Percentiles rank a stretch among this genome's conserved stretches.
These are phyloP conservation scores for Mystacides longicornis DNA, from an alignment of 2,888 invertebrate genomes.

Conservation along the genomic window DNA sequence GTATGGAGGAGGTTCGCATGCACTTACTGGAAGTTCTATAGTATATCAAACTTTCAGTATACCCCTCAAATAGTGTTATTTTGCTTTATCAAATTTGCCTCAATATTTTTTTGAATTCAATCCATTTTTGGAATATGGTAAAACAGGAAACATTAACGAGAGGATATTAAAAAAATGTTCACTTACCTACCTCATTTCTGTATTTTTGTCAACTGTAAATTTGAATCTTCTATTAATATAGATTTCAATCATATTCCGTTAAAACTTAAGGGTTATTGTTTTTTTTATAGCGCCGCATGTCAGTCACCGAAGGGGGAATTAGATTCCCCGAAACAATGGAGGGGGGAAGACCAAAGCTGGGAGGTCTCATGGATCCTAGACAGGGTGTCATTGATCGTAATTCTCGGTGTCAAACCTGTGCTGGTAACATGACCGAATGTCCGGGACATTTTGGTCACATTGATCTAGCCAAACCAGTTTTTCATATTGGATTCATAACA, in stretches of 20 bases:
- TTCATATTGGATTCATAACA: constrained; percentile 95
- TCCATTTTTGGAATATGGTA: too few species aligned
- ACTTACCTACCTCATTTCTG: background rate
- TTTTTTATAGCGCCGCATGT: constrained; percentile 82
- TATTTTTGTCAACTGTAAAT: background rate
- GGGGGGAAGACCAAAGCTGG: constrained; percentile 94
- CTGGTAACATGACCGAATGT: constrained; percentile 97
- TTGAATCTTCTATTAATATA: too few species aligned
- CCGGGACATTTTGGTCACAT: constrained; percentile 99
- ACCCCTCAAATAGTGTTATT: too few species aligned
- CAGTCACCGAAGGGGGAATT: constrained; percentile 95
- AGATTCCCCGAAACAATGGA: constrained; percentile 97
- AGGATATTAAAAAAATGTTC: too few species aligned
- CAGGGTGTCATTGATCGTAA: constrained; percentile 95
- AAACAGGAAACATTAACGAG: too few species aligned
- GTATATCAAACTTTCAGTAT: too few species aligned
- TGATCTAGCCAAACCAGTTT: constrained; percentile 96
- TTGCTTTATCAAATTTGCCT: too few species aligned
- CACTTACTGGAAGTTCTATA: too few species aligned
- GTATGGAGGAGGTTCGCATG: too few species aligned
- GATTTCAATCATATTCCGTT: too few species aligned
- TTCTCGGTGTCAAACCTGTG: constrained; percentile 91
- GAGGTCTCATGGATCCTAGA: constrained; percentile 98
- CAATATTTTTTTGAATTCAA: too few species aligned
- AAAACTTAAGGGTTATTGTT: constrained; percentile 4